A percentile compares a stretch with the other conserved stretches of the same genome.
These are phyloP conservation scores for Nephotettix cincticeps DNA, from an alignment of 1,140 invertebrate species.

Conservation along the genomic window DNA sequence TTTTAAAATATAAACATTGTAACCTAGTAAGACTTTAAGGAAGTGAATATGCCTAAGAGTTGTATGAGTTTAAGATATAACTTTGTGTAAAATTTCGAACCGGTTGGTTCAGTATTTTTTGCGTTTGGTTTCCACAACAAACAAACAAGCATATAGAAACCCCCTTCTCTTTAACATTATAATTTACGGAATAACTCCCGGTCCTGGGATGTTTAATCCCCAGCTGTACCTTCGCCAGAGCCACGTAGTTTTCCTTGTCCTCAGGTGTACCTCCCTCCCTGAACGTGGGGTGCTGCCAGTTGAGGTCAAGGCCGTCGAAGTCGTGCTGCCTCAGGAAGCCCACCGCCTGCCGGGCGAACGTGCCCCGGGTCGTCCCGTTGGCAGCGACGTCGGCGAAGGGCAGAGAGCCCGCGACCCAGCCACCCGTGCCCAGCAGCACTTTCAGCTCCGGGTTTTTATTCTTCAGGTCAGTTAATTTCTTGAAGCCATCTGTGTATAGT, in stretches of 20 bases:
- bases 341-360: conserved; percentile 70
- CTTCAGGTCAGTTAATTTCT: conserved; percentile 51
- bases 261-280: conserved; percentile 19
- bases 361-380: conserved; percentile 61
- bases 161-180: no score
- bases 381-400: conserved; percentile 82
- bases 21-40: no score
- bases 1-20: no score
- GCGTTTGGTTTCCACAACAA: no score
- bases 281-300: conserved; percentile 82
- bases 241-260: conserved; percentile 33
- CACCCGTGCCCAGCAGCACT: conserved; percentile 78
- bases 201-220: no score
- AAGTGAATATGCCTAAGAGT: no score
- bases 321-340: conserved; percentile 76
- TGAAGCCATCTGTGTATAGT: conserved; percentile 82
- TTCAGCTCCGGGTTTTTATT: conserved; percentile 74
- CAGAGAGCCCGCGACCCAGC: conserved; percentile 85
- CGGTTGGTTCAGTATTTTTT: no score
- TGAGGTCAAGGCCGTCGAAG: conserved; percentile 85
- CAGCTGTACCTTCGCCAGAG: conserved; percentile 30
- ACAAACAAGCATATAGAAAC: no score
- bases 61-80: no score
- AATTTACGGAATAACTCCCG: no score
- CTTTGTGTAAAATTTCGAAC: no score